These are phyloP conservation scores for Hirundo rustica DNA, from an alignment of 2,797 vertebrate species.

Conservation along the genomic window DNA sequence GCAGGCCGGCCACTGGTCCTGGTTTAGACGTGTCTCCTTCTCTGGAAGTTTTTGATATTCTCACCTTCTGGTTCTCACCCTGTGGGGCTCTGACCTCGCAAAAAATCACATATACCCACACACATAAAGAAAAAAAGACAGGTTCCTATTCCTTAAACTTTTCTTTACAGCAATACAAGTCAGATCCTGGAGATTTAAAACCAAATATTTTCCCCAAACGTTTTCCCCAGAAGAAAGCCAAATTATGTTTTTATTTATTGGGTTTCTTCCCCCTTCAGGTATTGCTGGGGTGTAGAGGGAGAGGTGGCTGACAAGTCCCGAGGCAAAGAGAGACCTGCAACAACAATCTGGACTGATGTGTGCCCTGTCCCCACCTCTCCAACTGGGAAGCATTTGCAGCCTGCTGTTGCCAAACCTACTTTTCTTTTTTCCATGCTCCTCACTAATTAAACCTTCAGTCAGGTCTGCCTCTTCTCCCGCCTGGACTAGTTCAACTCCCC, in stretches of 20 bases:
- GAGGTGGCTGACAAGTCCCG: not conserved
- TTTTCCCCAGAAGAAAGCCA: not conserved
- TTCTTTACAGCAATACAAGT: not conserved
- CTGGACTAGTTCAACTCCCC: not conserved
- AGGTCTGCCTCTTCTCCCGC: conserved; percentile 47
- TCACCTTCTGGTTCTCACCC: not conserved
- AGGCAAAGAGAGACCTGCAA: not conserved
- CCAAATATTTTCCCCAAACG: not conserved
- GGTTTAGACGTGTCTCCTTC: not conserved
- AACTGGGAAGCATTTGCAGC: not conserved
- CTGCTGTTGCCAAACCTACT: conserved; percentile 22
- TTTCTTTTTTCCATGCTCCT: conserved; percentile 20
- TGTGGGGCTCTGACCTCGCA: not conserved
- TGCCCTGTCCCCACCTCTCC: conserved; percentile 2
- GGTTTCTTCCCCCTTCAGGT: not conserved
- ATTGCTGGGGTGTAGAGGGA: not conserved
- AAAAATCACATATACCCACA: not conserved
- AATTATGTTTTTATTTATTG: not conserved
- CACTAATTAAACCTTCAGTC: conserved; percentile 51
- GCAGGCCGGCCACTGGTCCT: not conserved
- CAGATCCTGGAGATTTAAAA: not conserved
- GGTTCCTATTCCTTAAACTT: not conserved
- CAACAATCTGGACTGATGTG: not conserved
- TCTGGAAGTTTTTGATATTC: not conserved
- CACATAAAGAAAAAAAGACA: not conserved